A percentile compares a stretch with the other conserved stretches of the same genome.
Evolutionary conservation across 2,113 vertebrate genomes (phyloP).

Genomic region (Misgurnus anguillicaudatus): DNA sequence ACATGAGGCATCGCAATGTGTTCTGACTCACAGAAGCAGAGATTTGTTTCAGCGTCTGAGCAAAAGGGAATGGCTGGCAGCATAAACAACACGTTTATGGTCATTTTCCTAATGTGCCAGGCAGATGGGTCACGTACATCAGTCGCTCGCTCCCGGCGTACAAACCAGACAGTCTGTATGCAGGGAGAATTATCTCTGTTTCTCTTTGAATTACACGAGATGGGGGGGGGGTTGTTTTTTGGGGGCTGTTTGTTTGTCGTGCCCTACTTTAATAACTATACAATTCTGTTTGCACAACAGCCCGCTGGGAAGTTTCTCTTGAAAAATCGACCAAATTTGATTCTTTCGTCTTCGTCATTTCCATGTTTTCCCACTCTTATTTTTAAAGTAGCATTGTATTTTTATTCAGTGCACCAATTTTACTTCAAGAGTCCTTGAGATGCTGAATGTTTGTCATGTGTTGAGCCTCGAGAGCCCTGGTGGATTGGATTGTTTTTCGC

Average conservation of each 20-base stretch:
- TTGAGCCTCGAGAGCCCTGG: too few relatives aligned
- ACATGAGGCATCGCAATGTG: background rate
- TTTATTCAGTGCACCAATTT: background rate
- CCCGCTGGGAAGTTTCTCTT: background rate
- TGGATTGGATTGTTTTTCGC: too few relatives aligned
- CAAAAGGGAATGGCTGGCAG: conserved; percentile 12
- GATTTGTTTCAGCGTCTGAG: background rate
- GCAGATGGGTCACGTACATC: conserved; percentile 31
- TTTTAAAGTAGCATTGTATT: background rate
- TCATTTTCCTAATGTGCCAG: conserved; percentile 38
- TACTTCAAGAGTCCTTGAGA: background rate
- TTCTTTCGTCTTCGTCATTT: background rate
- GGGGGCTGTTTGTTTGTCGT: background rate
- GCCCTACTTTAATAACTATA: conserved; percentile 9
- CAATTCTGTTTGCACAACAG: background rate
- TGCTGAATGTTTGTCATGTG: background rate
- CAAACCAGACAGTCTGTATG: conserved; percentile 1
- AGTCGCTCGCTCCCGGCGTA: background rate
- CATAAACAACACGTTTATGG: conserved; percentile 47
- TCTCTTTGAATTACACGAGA: conserved; percentile 6
- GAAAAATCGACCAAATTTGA: background rate
- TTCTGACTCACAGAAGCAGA: background rate
- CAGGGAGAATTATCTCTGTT: background rate
- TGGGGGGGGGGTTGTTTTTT: background rate
- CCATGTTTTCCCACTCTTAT: background rate